A percentile compares a stretch with the other conserved stretches of the same genome.
Evolutionary conservation across 2,888 invertebrate genomes (phyloP).

Genomic region (Archaeoteleia sp.): DNA sequence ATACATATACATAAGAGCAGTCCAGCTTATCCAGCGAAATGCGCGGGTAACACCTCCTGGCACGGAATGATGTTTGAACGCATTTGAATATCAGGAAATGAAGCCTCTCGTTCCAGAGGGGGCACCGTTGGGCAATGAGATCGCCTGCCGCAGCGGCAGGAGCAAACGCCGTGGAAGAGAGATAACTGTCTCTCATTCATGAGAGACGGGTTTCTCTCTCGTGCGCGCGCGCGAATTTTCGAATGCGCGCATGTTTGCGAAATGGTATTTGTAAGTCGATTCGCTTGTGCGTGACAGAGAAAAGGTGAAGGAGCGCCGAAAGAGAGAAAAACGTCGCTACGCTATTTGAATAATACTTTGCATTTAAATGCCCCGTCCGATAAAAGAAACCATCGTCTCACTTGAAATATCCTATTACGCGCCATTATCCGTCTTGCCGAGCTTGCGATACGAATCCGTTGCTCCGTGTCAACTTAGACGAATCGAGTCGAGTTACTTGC

Average conservation of each 20-base stretch:
- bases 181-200: slow-evolving; percentile 9
- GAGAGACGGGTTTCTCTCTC: too few species aligned
- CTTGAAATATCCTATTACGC: slow-evolving; percentile 72
- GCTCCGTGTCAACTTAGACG: slow-evolving; percentile 43
- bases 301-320: slow-evolving; percentile 18
- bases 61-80: slow-evolving; percentile 70
- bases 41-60: slow-evolving; percentile 56
- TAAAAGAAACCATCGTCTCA: slow-evolving; percentile 71
- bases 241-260: too few species aligned
- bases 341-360: slow-evolving; percentile 74
- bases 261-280: slow-evolving; percentile 3
- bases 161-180: slow-evolving; percentile 30
- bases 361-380: slow-evolving; percentile 71
- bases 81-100: slow-evolving; percentile 75
- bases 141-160: slow-evolving; percentile 11
- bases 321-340: slow-evolving; percentile 40
- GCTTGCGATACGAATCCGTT: slow-evolving; percentile 26
- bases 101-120: slow-evolving; percentile 68
- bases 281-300: slow-evolving; percentile 21
- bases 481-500: slow-evolving; percentile 19
- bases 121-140: slow-evolving; percentile 16
- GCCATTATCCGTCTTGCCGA: slow-evolving; percentile 64
- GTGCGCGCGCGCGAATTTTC: too few species aligned
- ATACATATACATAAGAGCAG: not conserved
- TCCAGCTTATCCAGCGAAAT: slow-evolving; percentile 60